Evolutionary conservation across 2,888 invertebrate genomes (phyloP).

Genomic region (Rugalucina vietnamica): DNA sequence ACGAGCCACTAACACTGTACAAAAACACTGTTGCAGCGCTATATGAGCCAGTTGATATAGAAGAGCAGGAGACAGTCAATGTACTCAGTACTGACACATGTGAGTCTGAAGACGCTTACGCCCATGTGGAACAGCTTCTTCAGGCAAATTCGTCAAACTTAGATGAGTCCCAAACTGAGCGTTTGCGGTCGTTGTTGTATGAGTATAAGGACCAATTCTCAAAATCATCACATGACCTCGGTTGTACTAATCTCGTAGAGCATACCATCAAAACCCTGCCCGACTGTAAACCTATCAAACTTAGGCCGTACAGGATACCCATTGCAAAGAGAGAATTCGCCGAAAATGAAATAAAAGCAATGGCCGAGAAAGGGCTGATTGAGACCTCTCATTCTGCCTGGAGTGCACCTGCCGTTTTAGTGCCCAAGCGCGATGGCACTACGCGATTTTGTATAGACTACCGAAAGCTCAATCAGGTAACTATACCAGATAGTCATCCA

Average conservation of each 20-base stretch:
- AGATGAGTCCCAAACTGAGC: background rate
- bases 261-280: too few species aligned
- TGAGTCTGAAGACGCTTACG: background rate
- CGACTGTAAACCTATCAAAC: constrained; percentile 22
- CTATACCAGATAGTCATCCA: constrained; percentile 39
- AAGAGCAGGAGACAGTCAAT: background rate
- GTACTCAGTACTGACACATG: background rate
- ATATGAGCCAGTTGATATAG: too few species aligned
- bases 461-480: constrained; percentile 39
- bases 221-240: constrained; percentile 24
- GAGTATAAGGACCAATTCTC: constrained; percentile 33
- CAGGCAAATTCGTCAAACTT: background rate
- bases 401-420: constrained; percentile 38
- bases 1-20: constrained; percentile 17
- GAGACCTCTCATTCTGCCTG: constrained; percentile 43
- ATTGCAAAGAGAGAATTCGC: constrained; percentile 48
- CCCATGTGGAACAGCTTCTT: background rate
- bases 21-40: constrained; percentile 30
- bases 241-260: constrained; percentile 31
- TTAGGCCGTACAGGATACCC: constrained; percentile 39
- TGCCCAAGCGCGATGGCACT: constrained; percentile 41
- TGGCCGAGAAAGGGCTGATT: constrained; percentile 46
- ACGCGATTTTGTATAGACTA: constrained; percentile 49
- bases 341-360: constrained; percentile 30
- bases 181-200: constrained; percentile 1